These are phyloP conservation scores for Euleptes europaea DNA, from an alignment of 2,113 vertebrate genomes.

Conservation along the genomic window DNA sequence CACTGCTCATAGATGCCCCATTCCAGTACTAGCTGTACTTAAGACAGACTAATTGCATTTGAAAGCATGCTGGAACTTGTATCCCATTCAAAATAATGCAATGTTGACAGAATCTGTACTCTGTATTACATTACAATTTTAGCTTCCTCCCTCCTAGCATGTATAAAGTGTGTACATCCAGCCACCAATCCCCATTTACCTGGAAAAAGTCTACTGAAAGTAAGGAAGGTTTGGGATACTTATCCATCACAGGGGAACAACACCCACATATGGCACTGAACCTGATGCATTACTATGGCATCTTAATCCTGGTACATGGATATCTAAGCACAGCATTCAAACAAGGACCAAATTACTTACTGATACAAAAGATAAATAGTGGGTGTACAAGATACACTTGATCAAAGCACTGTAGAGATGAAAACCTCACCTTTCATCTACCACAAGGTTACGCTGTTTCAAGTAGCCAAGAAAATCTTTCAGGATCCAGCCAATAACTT, in stretches of 20 bases:
- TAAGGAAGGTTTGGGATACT: background rate
- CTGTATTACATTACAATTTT: background rate
- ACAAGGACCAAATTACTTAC: background rate
- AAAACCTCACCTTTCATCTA: slow-evolving; percentile 88
- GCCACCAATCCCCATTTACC: background rate
- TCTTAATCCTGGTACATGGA: background rate
- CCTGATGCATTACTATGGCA: background rate
- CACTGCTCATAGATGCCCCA: background rate
- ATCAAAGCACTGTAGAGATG: background rate
- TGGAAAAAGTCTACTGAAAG: background rate
- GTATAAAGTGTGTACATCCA: background rate
- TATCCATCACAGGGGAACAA: background rate
- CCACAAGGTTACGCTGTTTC: slow-evolving; percentile 80
- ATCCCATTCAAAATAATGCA: background rate
- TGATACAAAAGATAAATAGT: background rate
- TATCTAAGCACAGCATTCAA: background rate
- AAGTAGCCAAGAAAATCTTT: slow-evolving; percentile 85
- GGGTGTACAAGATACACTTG: slow-evolving; percentile 25
- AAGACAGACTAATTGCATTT: background rate
- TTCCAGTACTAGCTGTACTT: background rate
- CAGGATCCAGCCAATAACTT: slow-evolving; percentile 92
- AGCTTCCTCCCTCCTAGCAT: background rate
- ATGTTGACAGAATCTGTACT: background rate
- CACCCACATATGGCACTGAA: background rate
- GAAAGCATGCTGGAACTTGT: background rate